phyloP scores from a whole-genome alignment of 1,140 invertebrate species.

The Plectrocnemia conspersa region DNA sequence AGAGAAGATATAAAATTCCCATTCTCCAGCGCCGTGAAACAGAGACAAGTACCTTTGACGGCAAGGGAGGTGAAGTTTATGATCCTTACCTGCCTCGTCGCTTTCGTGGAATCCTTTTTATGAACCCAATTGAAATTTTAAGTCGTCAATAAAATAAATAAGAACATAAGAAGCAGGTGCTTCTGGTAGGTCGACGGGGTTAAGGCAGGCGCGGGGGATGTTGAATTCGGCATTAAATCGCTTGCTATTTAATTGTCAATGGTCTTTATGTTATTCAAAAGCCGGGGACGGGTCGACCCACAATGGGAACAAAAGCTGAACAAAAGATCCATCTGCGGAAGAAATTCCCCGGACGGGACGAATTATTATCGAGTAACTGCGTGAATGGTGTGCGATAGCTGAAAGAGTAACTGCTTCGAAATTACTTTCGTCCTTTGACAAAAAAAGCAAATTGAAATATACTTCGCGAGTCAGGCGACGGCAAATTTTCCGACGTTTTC shows the following conservation, averaged over 20 bases:
- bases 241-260: slow-evolving; percentile 33
- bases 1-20: too few species aligned
- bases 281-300: slow-evolving; percentile 1
- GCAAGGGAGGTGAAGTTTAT: slow-evolving; percentile 23
- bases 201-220: too few species aligned
- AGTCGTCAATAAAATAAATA: slow-evolving; percentile 36
- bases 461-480: too few species aligned
- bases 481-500: too few species aligned
- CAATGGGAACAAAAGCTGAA: slow-evolving; percentile 15
- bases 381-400: too few species aligned
- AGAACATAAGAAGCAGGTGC: slow-evolving; percentile 31
- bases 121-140: slow-evolving; percentile 35
- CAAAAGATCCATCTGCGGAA: slow-evolving; percentile 6
- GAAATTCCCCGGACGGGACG: slow-evolving; percentile 9
- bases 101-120: slow-evolving; percentile 28
- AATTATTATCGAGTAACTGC: too few species aligned
- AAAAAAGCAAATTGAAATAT: too few species aligned
- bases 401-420: too few species aligned
- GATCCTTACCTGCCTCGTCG: slow-evolving; percentile 21
- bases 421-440: too few species aligned
- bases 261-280: slow-evolving; percentile 24
- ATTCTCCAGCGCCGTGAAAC: too few species aligned
- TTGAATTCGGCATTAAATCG: slow-evolving; percentile 31
- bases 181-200: too few species aligned
- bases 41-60: too few species aligned